Percentiles rank a stretch among this genome's conserved stretches.
Conservation (phyloP, 2,888 invertebrate genomes). For the Apoderus coryli region DNA sequence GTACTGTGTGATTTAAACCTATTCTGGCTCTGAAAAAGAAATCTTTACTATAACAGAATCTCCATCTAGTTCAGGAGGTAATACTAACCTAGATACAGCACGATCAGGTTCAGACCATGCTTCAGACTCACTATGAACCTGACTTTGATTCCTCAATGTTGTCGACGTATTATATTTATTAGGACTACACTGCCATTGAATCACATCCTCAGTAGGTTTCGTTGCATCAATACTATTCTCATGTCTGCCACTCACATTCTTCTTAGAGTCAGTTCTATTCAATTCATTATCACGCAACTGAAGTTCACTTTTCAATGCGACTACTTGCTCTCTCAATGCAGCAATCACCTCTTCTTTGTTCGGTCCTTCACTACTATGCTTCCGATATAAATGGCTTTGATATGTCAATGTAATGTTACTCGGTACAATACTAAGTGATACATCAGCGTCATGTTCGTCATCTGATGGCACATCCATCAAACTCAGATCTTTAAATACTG, state of each 20-base stretch:
- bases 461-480: constrained; percentile 13
- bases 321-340: constrained; percentile 28
- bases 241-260: too few species aligned
- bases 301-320: constrained; percentile 29
- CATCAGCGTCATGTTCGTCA: constrained; percentile 17
- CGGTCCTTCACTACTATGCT: constrained; percentile 16
- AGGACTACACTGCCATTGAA: too few species aligned
- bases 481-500: constrained; percentile 21
- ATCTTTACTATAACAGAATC: neutral
- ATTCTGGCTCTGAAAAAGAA: constrained; percentile 43
- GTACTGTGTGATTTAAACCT: constrained; percentile 39
- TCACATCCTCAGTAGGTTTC: too few species aligned
- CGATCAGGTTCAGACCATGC: constrained; percentile 81
- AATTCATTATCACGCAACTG: constrained; percentile 29
- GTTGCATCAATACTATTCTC: neutral
- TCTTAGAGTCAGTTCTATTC: constrained; percentile 17
- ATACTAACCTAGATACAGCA: constrained; percentile 46
- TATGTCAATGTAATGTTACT: constrained; percentile 27
- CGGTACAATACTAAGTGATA: constrained; percentile 24
- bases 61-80: neutral
- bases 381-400: constrained; percentile 25
- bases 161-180: constrained; percentile 21
- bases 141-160: constrained; percentile 23
- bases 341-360: constrained; percentile 22
- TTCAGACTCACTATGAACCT: constrained; percentile 54